Base-by-base conservation (phyloP, 2,888 invertebrate genomes). In the Amphimallon solstitiale region DNA sequence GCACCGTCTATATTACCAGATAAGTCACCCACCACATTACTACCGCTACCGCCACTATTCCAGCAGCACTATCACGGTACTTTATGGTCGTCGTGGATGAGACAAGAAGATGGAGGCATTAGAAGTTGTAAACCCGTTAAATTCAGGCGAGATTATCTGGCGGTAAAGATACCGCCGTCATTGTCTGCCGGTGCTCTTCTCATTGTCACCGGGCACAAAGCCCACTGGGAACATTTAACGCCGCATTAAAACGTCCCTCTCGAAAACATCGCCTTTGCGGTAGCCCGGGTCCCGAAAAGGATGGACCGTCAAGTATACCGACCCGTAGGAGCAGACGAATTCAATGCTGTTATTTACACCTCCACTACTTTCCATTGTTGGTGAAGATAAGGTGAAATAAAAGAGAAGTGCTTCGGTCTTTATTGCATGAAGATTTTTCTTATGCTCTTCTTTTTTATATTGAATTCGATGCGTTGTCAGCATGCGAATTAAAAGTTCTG, bases 81-180 rank as follows among this genome's bases (percentile, higher is more conserved):
- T 29, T 7, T 29, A 5, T 5, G 7, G 9, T 5, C 29, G 29
- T 5, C 29, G 29, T 29, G 29, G 29, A 29, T 1, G 29, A 29
- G 29, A 29, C 29, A 29, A 29, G 29, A 29, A 2, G 29, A 29
- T 29, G 29, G 29, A 34, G 52, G 40, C 40, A 56, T 56, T 56
- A 56, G 40, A 40, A 56, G 56, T 56, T 56, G 56, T 56, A 56
- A 56, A 40, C 56, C 23, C 56, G 56, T 56, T 56, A 56, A 56
- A 56, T 40, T 56, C 56, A 40, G 56, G 40, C 56, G 21, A 40
- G 56, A 56, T 56, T 40, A 56, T 56, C 21, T 12, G 15, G 19
- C 7, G 15, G n/a, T 51, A 51, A 51, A 51, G 51, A 51, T 34
- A 34, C 51, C 34, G 51, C 35, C 23, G 38, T 37, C 52, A 54